Evolutionary conservation across 2,888 invertebrate species (phyloP), one percentile per base, ranked within the genome.

Genomic region (Julus scanicus): DNA sequence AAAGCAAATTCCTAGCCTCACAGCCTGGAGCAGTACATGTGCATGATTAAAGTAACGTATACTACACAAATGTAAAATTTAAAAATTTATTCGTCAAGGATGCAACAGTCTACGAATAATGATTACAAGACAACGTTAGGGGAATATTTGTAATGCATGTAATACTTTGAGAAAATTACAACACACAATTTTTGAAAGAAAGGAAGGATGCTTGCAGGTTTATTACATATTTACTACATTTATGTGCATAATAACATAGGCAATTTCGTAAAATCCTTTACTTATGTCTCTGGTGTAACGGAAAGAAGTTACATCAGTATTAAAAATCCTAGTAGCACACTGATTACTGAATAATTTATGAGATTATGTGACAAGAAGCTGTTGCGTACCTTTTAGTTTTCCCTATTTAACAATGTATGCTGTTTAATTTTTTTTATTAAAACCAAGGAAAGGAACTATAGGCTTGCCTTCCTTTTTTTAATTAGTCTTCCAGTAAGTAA

Each of bases 201-300:
- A 71, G 71, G 11, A 71, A 29, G 29, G 71, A 71, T 13, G 71
- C 71, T 29, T 11, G 29, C 9, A 71, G 71, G 71, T 29, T 71
- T 71, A 71, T 71, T 71, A 71, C 71, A 71, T 71, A 71, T 71
- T 71, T 71, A 71, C 71, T 9, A 71, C 71, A 29, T 71, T n/a
- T 71, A 29, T 29, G 29, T 71, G 71, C 71, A 71, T 71, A 71
- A 71, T 71, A 71, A 71, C 71, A 29, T 20, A 71, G 29, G 71
- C 71, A 71, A 29, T 29, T 71, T 71, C 71, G 29, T 71, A 71
- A 71, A 71, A 71, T 71, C 71, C 71, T 71, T 29, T 9, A 20
- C 5, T 71, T 29, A 29, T 71, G 71, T 71, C 71, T 29, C 29
- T 11, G 71, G 29, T 71, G 71, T n/a, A 71, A 71, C 71, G 29